phyloP scores from a whole-genome alignment of 2,113 vertebrate species.

The Sterna hirundo region DNA sequence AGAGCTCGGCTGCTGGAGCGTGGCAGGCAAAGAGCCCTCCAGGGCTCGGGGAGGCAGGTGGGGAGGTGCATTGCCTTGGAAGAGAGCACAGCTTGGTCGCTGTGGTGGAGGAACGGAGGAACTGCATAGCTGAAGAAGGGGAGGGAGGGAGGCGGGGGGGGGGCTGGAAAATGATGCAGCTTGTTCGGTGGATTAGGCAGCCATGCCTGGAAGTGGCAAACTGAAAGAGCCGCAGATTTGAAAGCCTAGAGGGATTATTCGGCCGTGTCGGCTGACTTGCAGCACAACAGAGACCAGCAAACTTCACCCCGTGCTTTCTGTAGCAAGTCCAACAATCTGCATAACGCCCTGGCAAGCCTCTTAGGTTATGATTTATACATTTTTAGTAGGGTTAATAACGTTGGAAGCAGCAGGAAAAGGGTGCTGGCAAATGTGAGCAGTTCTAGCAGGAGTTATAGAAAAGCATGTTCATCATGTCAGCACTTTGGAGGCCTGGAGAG shows the following conservation, averaged over 20 bases:
- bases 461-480: not conserved
- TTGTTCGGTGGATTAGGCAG: slow-evolving; percentile 3
- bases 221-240: not conserved
- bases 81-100: not conserved
- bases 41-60: not conserved
- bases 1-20: slow-evolving; percentile 5
- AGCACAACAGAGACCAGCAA: not conserved
- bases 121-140: not conserved
- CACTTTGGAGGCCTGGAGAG: slow-evolving; percentile 1
- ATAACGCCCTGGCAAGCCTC: not conserved
- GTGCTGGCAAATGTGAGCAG: not conserved
- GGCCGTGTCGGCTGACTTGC: not conserved
- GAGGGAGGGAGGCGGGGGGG: not conserved
- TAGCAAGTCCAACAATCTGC: not conserved
- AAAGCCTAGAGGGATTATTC: not conserved
- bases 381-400: not conserved
- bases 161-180: slow-evolving; percentile 39
- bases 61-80: slow-evolving; percentile 41
- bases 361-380: not conserved
- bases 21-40: slow-evolving; percentile 28
- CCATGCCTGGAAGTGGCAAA: slow-evolving; percentile 29
- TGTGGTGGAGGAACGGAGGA: not conserved
- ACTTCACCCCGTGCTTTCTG: not conserved
- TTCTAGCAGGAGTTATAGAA: not conserved
- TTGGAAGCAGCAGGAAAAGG: not conserved